Percentiles rank a stretch among this genome's conserved stretches.
Evolutionary conservation across 64 coral and sea anemone genomes (phyloP).

Genomic region (Dendrophyllia cribrosa): DNA sequence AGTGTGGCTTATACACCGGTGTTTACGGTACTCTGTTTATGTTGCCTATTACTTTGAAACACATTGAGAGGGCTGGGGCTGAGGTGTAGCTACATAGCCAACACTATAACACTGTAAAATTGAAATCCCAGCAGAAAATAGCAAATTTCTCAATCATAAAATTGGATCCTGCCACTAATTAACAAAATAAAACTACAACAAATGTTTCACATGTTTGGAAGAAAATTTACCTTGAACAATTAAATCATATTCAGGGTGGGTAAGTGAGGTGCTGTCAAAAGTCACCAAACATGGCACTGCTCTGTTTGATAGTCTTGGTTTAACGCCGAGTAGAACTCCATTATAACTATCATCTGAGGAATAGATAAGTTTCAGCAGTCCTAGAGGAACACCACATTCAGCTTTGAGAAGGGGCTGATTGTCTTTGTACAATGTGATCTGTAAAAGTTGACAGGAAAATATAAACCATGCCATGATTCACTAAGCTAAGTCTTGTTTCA

Average conservation of each 20-base stretch:
- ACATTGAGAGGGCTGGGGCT: no score
- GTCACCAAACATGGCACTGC: slow-evolving; percentile 67
- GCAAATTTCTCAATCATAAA: no score
- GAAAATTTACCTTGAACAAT: slow-evolving; percentile 68
- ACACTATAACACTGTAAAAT: no score
- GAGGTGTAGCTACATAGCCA: no score
- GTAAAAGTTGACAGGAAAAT: not conserved
- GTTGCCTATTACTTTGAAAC: no score
- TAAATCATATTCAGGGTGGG: slow-evolving; percentile 63
- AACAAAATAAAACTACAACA: no score
- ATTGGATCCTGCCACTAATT: no score
- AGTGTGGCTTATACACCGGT: no score
- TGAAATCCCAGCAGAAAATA: no score
- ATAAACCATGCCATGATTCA: not conserved
- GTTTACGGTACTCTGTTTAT: no score
- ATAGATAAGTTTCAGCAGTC: slow-evolving; percentile 79
- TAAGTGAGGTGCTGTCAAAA: slow-evolving; percentile 69
- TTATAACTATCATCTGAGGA: slow-evolving; percentile 60
- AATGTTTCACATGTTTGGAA: no score
- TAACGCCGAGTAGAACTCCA: slow-evolving; percentile 69
- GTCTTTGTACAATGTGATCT: slow-evolving; percentile 64
- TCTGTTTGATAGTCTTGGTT: not conserved
- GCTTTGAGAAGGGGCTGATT: slow-evolving; percentile 63
- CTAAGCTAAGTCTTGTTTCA: no score
- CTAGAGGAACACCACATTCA: slow-evolving; percentile 70